Evolutionary conservation across 2,797 vertebrate species (phyloP), one percentile per base, ranked within the genome.

Genomic region (Oryzias sinensis): DNA sequence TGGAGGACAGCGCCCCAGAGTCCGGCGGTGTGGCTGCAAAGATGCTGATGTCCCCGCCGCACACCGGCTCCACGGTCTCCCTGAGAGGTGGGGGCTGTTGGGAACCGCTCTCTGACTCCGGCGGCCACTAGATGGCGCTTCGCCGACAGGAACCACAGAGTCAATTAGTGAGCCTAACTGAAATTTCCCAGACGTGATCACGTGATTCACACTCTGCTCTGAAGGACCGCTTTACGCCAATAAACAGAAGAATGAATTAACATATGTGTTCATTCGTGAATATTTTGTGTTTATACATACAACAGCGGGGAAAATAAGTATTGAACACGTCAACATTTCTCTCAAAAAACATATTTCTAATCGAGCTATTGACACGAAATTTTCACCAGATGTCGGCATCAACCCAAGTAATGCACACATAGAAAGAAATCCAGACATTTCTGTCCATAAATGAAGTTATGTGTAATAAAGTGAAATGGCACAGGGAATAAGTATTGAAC

Each of bases 81-180:
- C 59, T 73, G 63, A 50, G 69, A 76, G 77, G 72, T 11, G 3
- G 20, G 11, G 24, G 20, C 20, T 22, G 20, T 22, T 22, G 1
- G 20, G 20, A 22, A 22, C 20, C 20, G 20, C 20, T 22, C 20
- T 22, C 53, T 66, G 6, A 18, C 8, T 2, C 40, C 2, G 16
- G 14, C 41, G 49, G 33, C 85, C 87, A 16, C 86, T 76, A 87
- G 89, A 52, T 73, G 89, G 87, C 18, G 86, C 77, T 56, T 63
- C 43, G 14, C 45, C n/a, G 59, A 17, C 53, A 29, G 70, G 49
- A 54, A 67, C 59, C 65, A 59, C 58, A 49, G 66, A 51, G 74
- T 53, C 64, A 75, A 76, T 77, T 75, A 79, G 51, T 15, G 66
- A 53, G 58, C 11, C 27, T 13, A 14, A 1, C n/a, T 14, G 43